Percentiles rank a stretch among this genome's conserved stretches.
phyloP scores from a whole-genome alignment of 2,888 invertebrate genomes.

The Gari tellinella region DNA sequence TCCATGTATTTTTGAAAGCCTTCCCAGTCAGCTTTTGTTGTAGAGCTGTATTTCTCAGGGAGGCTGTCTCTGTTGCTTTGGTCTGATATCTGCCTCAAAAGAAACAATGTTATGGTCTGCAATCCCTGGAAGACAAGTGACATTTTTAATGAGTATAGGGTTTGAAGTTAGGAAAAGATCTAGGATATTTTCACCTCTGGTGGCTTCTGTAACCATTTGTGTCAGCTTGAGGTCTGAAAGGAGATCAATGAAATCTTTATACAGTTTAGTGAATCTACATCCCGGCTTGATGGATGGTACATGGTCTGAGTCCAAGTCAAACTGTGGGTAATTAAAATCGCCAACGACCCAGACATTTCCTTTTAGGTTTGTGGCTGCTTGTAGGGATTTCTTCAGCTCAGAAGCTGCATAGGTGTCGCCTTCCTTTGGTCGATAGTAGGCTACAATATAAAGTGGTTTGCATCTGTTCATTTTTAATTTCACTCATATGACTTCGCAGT shows the following conservation, averaged over 20 bases:
- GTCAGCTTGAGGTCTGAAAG: constrained; percentile 16
- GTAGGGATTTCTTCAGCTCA: constrained; percentile 17
- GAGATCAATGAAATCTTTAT: constrained; percentile 12
- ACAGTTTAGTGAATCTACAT: constrained; percentile 1
- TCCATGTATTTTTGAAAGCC: constrained; percentile 8
- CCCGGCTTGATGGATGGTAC: not conserved
- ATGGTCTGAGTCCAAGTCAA: constrained; percentile 11
- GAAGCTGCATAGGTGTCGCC: constrained; percentile 1
- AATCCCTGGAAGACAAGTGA: constrained; percentile 15
- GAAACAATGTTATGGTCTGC: constrained; percentile 15
- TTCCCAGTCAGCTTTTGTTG: constrained; percentile 15
- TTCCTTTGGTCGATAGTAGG: constrained; percentile 18
- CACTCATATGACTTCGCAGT: constrained; percentile 26
- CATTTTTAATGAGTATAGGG: constrained; percentile 2
- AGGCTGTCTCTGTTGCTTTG: not conserved
- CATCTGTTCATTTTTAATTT: not conserved
- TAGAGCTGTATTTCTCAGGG: constrained; percentile 5
- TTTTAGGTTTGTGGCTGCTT: constrained; percentile 9
- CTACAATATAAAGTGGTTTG: constrained; percentile 20
- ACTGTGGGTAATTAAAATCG: constrained; percentile 19
- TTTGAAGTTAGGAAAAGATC: constrained; percentile 26
- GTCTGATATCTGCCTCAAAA: constrained; percentile 8
- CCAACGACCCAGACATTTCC: constrained; percentile 21
- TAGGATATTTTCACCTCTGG: constrained; percentile 17
- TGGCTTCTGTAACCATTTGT: constrained; percentile 19